A percentile compares a stretch with the other conserved stretches of the same genome.
Evolutionary conservation across 2,113 vertebrate species (phyloP).

Genomic region (Lagenorhynchus albirostris): DNA sequence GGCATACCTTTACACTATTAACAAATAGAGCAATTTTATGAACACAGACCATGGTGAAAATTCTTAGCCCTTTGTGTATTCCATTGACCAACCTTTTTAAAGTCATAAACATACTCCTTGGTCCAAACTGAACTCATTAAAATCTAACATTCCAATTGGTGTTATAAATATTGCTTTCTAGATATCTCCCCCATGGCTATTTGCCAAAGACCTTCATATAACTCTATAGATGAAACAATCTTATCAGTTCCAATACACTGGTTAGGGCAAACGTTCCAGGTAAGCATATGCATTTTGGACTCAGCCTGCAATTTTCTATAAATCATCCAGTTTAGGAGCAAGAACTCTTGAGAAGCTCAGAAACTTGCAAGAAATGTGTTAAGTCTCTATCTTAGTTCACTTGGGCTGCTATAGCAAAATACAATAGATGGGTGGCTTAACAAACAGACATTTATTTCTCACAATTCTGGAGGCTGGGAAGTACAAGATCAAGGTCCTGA

Average conservation of each 20-base stretch:
- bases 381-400: neutral
- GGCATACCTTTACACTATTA: neutral
- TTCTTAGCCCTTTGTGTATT: constrained; percentile 8
- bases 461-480: neutral
- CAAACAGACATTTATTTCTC: neutral
- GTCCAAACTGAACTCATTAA: constrained; percentile 57
- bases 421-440: neutral
- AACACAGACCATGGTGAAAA: constrained; percentile 2
- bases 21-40: constrained; percentile 11
- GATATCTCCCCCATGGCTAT: neutral
- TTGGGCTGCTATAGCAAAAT: neutral
- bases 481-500: neutral
- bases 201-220: constrained; percentile 44
- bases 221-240: constrained; percentile 30
- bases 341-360: neutral
- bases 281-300: neutral
- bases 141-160: constrained; percentile 10
- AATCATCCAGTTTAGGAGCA: neutral
- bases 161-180: constrained; percentile 46
- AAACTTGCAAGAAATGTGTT: neutral
- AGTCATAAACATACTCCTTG: constrained; percentile 31
- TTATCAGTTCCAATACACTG: constrained; percentile 37
- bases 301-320: neutral
- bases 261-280: constrained; percentile 4
- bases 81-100: constrained; percentile 19